Base-by-base conservation (phyloP, 2,888 invertebrate species). In the Coelinius sp. region DNA sequence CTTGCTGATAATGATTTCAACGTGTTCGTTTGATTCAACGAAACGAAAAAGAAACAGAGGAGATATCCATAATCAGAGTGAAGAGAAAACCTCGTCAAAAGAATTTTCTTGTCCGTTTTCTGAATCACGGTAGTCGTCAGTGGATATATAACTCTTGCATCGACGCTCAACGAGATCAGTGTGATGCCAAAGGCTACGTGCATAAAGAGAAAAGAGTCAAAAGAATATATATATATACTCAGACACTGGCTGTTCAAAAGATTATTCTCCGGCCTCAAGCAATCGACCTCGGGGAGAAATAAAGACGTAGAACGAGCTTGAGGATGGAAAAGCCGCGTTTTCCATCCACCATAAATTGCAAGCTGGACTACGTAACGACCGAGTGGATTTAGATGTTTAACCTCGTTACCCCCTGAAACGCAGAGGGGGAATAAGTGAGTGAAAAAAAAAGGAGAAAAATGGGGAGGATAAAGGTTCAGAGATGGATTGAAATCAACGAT, bases 281-380 rank as follows among this genome's bases (percentile, higher is more conserved):
- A 73, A 73, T 70, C 70, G 67, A 73, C 65, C 38, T 0, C 12
- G 35, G 24, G 63, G 12, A 22, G 17, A 41, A 41, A n/a, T 41
- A 41, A 41, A n/a, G 10, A 73, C 66, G 59, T 69, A 49, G 56
- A 73, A 71, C 62, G 68, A 75, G 69, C 66, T 68, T 49, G 73
- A 73, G 74, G 75, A 77, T 73, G 73, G 78, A 80, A 80, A 79
- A 79, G 75, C 20, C 12, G 24, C 24, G 63, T 38, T 41, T 41
- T 63, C 14, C 31, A 49, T 27, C 35, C 69, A 8, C n/a, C 62
- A 53, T 70, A 59, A 46, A 70, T 44, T 69, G 63, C 31, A 49
- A 56, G 22, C 46, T 46, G 22, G 66, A 35, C 53, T 46, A 65
- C 46, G 24, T 65, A 65, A 70, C 53, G 56, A 65, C 17, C n/a